Conservation (phyloP, 2,113 vertebrate species). For the Rhombomys opimus region DNA sequence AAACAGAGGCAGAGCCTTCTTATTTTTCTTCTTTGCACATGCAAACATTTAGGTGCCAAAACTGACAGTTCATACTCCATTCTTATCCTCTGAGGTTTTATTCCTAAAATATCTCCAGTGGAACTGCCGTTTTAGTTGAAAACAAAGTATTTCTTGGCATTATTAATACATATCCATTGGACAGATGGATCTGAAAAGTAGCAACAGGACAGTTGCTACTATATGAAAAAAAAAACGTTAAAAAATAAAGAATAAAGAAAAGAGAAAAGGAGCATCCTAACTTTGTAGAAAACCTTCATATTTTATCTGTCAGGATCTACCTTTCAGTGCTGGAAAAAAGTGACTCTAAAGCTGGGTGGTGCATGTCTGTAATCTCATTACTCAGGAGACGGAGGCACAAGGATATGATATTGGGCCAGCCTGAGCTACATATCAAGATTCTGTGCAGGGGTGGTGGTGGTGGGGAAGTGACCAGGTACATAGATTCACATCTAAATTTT, state of each 20-base stretch:
- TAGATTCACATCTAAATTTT: background rate
- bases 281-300: background rate
- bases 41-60: background rate
- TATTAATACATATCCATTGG: background rate
- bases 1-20: background rate
- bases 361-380: background rate
- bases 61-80: background rate
- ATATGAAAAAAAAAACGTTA: background rate
- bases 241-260: background rate
- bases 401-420: background rate
- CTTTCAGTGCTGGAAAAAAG: background rate
- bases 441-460: background rate
- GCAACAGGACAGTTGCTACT: background rate
- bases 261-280: background rate
- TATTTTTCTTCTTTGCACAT: no score
- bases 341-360: background rate
- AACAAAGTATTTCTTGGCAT: slow-evolving; percentile 1
- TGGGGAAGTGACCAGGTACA: background rate
- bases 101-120: background rate
- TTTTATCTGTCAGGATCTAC: background rate
- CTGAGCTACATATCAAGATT: background rate
- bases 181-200: slow-evolving; percentile 38
- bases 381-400: no score
- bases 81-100: background rate
- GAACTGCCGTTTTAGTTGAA: background rate